phyloP scores from a whole-genome alignment of 2,113 vertebrate species.

The Numida meleagris region DNA sequence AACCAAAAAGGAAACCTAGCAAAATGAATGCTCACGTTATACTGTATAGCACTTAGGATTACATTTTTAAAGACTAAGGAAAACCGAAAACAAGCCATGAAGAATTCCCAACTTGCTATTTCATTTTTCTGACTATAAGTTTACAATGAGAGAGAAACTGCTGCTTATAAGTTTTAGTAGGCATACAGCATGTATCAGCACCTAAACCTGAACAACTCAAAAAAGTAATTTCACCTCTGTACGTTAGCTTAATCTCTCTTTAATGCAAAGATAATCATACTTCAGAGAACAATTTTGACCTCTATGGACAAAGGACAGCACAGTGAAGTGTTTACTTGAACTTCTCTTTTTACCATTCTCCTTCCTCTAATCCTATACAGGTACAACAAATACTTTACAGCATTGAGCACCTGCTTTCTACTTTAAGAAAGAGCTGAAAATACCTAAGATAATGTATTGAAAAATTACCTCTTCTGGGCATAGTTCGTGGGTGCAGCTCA shows the following conservation, averaged over 20 bases:
- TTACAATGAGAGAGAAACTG: not conserved
- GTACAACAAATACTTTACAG: not conserved
- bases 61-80: not conserved
- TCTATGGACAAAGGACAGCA: not conserved
- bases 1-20: not conserved
- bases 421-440: not conserved
- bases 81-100: not conserved
- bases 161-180: not conserved
- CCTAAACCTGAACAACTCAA: not conserved
- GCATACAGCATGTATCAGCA: not conserved
- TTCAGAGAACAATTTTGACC: not conserved
- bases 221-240: not conserved
- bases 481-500: slow-evolving; percentile 98
- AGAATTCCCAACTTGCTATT: not conserved
- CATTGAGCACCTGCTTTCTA: not conserved
- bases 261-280: not conserved
- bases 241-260: not conserved
- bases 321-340: not conserved
- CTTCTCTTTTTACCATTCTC: not conserved
- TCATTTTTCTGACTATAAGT: not conserved
- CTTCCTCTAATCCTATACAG: not conserved
- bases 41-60: not conserved
- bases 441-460: not conserved
- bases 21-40: not conserved
- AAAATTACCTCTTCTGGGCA: slow-evolving; percentile 95